These are phyloP conservation scores for Pseudopodoces humilis DNA, from an alignment of 2,113 vertebrate genomes.

Conservation along the genomic window DNA sequence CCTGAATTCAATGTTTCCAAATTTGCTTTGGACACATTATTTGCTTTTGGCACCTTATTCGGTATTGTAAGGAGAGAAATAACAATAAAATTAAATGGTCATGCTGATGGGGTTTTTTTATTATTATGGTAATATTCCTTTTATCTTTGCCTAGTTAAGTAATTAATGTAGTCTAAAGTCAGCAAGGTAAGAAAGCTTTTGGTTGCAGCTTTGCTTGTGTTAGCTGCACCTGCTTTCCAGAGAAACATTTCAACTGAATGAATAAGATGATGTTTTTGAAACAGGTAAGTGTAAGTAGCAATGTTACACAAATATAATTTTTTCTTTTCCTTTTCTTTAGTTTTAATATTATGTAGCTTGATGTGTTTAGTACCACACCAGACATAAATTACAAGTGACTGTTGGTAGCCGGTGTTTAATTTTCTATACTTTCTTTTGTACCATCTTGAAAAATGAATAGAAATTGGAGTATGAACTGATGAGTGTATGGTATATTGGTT, in stretches of 20 bases:
- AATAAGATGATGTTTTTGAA: background rate
- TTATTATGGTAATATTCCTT: background rate
- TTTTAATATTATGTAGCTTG: background rate
- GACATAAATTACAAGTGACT: background rate
- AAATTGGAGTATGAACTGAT: background rate
- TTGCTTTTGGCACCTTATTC: background rate
- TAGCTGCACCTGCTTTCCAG: background rate
- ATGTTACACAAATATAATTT: background rate
- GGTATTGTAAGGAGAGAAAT: background rate
- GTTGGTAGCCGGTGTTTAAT: background rate
- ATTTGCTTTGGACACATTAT: background rate
- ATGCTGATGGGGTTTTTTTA: accelerated
- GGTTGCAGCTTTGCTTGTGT: background rate
- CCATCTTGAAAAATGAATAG: background rate
- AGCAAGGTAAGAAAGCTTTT: background rate
- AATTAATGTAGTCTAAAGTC: background rate
- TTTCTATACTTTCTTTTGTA: background rate
- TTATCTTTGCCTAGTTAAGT: background rate
- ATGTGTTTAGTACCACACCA: background rate
- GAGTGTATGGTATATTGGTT: background rate
- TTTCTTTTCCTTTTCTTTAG: background rate
- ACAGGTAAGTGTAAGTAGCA: background rate
- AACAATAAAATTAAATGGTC: background rate
- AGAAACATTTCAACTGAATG: background rate
- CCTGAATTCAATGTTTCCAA: background rate